Conservation (phyloP, 1,140 invertebrate species). For the Melipona quadrifasciata region DNA sequence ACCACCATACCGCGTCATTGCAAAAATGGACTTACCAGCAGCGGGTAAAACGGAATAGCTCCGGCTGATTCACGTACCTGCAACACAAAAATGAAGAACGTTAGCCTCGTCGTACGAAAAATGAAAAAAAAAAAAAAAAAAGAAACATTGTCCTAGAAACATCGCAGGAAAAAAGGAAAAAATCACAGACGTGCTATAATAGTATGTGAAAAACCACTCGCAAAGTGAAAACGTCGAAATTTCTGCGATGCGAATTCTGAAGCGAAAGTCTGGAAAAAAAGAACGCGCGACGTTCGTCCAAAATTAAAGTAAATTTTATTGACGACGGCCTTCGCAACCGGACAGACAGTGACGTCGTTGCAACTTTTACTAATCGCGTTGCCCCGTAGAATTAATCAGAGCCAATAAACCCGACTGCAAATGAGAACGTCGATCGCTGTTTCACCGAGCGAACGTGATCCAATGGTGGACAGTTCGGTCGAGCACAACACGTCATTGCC, state of each 20-base stretch:
- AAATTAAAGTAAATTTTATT: neutral
- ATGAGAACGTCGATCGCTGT: slow-evolving; percentile 47
- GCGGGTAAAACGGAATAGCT: slow-evolving; percentile 11
- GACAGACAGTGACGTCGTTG: neutral
- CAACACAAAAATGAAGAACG: slow-evolving; percentile 44
- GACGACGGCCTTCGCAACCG: too few species aligned
- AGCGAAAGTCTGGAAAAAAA: too few species aligned
- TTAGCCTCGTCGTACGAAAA: neutral
- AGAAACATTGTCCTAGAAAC: too few species aligned
- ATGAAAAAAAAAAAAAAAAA: neutral
- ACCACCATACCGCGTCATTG: slow-evolving; percentile 13
- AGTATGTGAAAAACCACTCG: neutral
- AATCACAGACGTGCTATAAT: too few species aligned
- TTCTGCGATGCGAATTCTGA: too few species aligned
- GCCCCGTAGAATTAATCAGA: slow-evolving; percentile 37
- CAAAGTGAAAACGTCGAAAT: neutral
- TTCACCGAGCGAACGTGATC: slow-evolving; percentile 39
- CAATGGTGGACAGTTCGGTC: slow-evolving; percentile 33
- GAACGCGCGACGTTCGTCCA: neutral
- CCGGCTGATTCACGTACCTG: slow-evolving; percentile 62
- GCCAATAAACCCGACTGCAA: slow-evolving; percentile 24
- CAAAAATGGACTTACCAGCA: slow-evolving; percentile 50
- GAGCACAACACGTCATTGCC: slow-evolving; percentile 44
- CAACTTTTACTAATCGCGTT: neutral
- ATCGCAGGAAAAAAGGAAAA: neutral